phyloP scores from a whole-genome alignment of 2,888 invertebrate species.

The Encarsia formosa region DNA sequence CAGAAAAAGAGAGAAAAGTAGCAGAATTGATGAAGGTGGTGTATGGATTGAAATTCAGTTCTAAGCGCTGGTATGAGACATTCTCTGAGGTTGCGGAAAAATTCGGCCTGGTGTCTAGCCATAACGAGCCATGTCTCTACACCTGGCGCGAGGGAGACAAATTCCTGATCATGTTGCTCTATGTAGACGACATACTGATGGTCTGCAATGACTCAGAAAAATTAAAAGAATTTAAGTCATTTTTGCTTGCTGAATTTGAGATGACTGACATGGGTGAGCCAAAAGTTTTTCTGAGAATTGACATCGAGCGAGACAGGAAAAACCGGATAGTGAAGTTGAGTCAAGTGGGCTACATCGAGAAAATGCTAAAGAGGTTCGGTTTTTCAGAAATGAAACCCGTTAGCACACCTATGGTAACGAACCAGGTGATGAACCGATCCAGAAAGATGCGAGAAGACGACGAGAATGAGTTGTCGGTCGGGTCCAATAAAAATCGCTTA shows the following conservation, averaged over 20 bases:
- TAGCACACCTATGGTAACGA: neutral
- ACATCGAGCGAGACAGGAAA: conserved; percentile 3
- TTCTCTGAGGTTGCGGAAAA: conserved; percentile 24
- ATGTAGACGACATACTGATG: no score
- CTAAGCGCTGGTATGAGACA: conserved; percentile 23
- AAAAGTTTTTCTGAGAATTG: conserved; percentile 25
- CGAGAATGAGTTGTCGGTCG: neutral
- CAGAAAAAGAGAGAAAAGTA: no score
- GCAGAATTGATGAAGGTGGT: conserved; percentile 17
- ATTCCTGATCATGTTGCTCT: no score
- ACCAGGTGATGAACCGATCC: neutral
- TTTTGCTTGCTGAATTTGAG: no score
- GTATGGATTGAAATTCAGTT: conserved; percentile 23
- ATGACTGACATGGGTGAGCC: conserved; percentile 23
- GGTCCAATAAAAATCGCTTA: no score
- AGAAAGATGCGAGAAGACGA: neutral
- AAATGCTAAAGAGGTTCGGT: neutral
- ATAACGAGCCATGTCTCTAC: conserved; percentile 24
- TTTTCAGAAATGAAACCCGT: neutral
- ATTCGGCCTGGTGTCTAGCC: conserved; percentile 10
- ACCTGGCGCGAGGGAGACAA: conserved; percentile 22
- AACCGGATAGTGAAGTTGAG: neutral
- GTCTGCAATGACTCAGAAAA: conserved; percentile 26
- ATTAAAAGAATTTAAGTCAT: conserved; percentile 23
- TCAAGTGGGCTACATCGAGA: neutral